Base-by-base conservation (phyloP, 1,140 invertebrate species). In the Matsumurasca onukii region DNA sequence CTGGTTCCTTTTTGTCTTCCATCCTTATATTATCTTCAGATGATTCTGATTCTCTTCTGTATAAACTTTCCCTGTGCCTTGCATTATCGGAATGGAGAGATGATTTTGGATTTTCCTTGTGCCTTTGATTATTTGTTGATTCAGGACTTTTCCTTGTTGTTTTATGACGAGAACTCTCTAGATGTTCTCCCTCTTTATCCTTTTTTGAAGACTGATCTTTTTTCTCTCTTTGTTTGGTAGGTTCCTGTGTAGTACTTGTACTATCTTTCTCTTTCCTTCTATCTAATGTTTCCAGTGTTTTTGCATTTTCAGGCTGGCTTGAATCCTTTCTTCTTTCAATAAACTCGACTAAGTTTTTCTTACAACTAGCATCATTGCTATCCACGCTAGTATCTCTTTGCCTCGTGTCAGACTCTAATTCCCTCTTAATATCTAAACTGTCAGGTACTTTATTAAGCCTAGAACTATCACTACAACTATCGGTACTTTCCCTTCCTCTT, bases 401-500 rank as follows among this genome's bases (percentile, higher is more conserved):
- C 29, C 49, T 68, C 12, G 31, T 49, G 51, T 72, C 69, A 69
- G 31, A 24, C 39, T 71, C 67, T 31, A 59, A 5, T 2, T 71
- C 73, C 63, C 67, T 70, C 31, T 70, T 70, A 62, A 25, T 34
- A 39, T 68, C 67, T 68, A 68, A 30, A 48, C 17, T 69, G 22
- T 73, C 73, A 73, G 73, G 73, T 73, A 73, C 73, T 71, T 73
- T 73, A 69, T 64, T 70, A 68, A 66, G 69, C 69, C 71, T 73
- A 52, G 69, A 51, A 72, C 67, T 73, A 69, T 73, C 73, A 59
- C 22, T 69, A 39, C 66, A 57, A 57, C 27, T 68, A 30, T 73
- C 73, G 20, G 61, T 20, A 55, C 68, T 73, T 15, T 73, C 73
- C 29, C 70, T 63, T 25, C 34, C 52, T 73, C 73, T 73, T 69